Evolutionary conservation across 2,888 invertebrate genomes (phyloP), one percentile per base, ranked within the genome.

Genomic region (Exocentrus adspersus): DNA sequence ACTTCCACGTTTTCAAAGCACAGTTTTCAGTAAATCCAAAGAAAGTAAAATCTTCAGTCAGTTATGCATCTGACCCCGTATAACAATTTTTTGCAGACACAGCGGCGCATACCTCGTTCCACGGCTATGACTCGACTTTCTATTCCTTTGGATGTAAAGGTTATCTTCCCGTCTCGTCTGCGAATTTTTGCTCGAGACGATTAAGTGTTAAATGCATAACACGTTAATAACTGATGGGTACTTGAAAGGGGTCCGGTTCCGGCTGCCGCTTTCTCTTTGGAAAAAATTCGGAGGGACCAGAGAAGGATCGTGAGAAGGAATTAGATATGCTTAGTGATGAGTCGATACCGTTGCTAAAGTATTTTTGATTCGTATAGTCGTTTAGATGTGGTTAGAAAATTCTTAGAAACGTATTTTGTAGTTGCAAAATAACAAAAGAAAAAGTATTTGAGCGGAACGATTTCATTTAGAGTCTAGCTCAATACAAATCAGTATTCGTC

Each of bases 71-170:
- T 53, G 53, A 53, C 37, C 37, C 37, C 42, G 32, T 19, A 42
- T 53, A 37, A 42, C 19, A 21, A 24, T 53, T 53, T 53, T 53
- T 48, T 53, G 12, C 41, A 53, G 53, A 53, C 53, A 20, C 6
- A 21, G 37, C 42, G 53, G 53, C 53, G 41, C 42, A 53, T 53
- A 53, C 12, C 52, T 32, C 17, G 32, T 24, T 46, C 28, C 24
- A 24, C 16, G n/a, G 41, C 21, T 20, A 41, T 21, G 21, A 51
- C n/a, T 12, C 12, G 42, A 53, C 53, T 53, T 53, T 53, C 53
- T 53, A 53, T 53, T 53, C 53, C 2, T 19, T 41, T 53, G 42
- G 41, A 37, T 20, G 12, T 20, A 53, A 53, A 53, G 53, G 53
- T 53, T 21, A 53, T 41, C 53, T 42, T 48, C 48, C 46, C 46